A percentile compares a stretch with the other conserved stretches of the same genome.
Conservation (phyloP, 2,113 vertebrate genomes). For the Chrysemys picta region DNA sequence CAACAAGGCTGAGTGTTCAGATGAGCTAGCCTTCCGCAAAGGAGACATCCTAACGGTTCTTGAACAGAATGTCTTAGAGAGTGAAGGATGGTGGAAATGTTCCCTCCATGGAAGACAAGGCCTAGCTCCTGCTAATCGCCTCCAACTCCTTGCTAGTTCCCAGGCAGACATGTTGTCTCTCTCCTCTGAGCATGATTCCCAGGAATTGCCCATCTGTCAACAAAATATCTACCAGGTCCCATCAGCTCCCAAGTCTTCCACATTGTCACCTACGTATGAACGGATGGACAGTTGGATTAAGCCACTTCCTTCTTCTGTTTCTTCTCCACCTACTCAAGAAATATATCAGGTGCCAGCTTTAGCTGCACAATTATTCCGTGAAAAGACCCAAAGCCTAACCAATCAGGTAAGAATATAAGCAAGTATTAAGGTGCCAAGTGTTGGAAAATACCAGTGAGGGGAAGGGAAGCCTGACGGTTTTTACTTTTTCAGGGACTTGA, state of each 20-base stretch:
- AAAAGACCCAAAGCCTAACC: constrained; percentile 66
- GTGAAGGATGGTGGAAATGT: constrained; percentile 93
- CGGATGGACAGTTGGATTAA: constrained; percentile 85
- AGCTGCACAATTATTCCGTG: constrained; percentile 69
- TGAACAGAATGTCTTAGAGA: constrained; percentile 81
- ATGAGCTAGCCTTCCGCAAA: constrained; percentile 91
- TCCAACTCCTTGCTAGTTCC: constrained; percentile 78
- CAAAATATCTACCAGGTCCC: constrained; percentile 84
- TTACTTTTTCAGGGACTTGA: neutral
- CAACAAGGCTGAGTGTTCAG: constrained; percentile 89
- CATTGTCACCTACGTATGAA: constrained; percentile 74
- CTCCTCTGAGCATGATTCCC: fast-evolving
- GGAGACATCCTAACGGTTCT: constrained; percentile 91
- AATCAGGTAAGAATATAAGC: constrained; percentile 75
- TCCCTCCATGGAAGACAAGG: constrained; percentile 87
- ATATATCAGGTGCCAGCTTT: constrained; percentile 67
- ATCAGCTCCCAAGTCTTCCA: neutral
- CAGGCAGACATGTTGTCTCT: neutral
- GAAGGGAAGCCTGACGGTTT: neutral
- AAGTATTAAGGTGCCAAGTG: neutral
- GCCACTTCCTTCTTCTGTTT: constrained; percentile 38
- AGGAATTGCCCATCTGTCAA: fast-evolving
- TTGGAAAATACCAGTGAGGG: fast-evolving
- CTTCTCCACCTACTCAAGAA: neutral
- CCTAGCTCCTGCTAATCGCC: constrained; percentile 92